A percentile compares a stretch with the other conserved stretches of the same genome.
Conservation (phyloP, 1,140 invertebrate genomes). For the Leptonema lineaticorne region DNA sequence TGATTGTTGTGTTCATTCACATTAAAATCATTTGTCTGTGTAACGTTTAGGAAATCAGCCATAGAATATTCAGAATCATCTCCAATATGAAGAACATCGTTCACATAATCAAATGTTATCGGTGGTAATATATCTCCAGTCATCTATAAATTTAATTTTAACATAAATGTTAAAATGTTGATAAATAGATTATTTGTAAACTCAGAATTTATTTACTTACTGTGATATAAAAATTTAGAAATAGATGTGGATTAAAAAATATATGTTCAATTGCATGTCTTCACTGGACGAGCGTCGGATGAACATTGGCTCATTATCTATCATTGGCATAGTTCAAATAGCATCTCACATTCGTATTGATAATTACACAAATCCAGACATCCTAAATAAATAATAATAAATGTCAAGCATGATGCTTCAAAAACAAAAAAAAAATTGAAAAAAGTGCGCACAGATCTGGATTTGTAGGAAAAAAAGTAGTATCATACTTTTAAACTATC, state of each 20-base stretch:
- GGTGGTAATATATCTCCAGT: slow-evolving; percentile 14
- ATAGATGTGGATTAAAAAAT: no score
- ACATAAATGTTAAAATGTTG: neutral
- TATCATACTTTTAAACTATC: slow-evolving; percentile 17
- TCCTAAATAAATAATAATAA: slow-evolving; percentile 32
- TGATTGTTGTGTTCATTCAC: neutral
- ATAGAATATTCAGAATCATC: neutral
- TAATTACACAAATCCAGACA: slow-evolving; percentile 25
- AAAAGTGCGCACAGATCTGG: neutral
- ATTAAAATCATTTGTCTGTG: neutral
- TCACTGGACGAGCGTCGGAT: neutral
- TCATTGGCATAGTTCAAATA: slow-evolving; percentile 11
- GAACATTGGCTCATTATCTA: neutral
- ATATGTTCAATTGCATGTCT: neutral
- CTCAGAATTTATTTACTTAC: neutral
- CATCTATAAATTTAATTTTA: neutral
- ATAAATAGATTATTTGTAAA: neutral
- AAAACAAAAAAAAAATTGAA: neutral
- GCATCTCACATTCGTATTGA: slow-evolving; percentile 12
- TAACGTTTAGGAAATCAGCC: neutral
- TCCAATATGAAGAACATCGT: neutral
- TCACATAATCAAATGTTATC: slow-evolving; percentile 7
- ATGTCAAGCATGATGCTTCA: slow-evolving; percentile 2
- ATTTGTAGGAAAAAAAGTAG: slow-evolving; percentile 2
- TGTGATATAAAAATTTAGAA: neutral